Percentiles rank a stretch among this genome's conserved stretches.
phyloP scores from a whole-genome alignment of 2,797 vertebrate species.

The Enoplosus armatus region DNA sequence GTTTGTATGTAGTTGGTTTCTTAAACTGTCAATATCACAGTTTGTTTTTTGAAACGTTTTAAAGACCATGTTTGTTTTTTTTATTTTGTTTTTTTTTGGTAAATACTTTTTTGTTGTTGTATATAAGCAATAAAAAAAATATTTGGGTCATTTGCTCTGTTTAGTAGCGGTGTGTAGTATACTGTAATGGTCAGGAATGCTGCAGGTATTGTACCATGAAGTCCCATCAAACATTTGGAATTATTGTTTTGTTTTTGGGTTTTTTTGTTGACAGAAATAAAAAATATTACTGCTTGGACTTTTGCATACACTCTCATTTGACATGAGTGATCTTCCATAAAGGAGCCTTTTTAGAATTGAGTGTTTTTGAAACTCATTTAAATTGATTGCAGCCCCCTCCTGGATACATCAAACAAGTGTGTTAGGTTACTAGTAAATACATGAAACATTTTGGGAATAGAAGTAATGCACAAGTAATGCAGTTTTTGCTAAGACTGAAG shows the following conservation, averaged over 20 bases:
- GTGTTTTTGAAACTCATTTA: not conserved
- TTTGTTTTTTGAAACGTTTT: slow-evolving; percentile 39
- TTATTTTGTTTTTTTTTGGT: slow-evolving; percentile 23
- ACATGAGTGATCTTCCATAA: not conserved
- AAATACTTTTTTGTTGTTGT: slow-evolving; percentile 30
- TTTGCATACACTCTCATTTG: not conserved
- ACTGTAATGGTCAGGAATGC: not conserved
- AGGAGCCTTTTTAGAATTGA: not conserved
- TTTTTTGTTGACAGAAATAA: slow-evolving; percentile 25
- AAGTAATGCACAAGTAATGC: not conserved
- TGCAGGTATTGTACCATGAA: slow-evolving; percentile 6
- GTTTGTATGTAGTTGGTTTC: slow-evolving; percentile 45
- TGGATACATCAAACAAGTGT: not conserved
- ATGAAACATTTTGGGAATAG: not conserved
- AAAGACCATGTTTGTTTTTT: slow-evolving; percentile 3
- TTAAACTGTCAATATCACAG: slow-evolving; percentile 17
- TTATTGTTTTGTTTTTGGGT: slow-evolving; percentile 1
- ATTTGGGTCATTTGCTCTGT: slow-evolving; percentile 33
- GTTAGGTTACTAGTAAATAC: not conserved
- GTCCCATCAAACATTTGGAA: slow-evolving; percentile 8
- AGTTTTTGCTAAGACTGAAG: not conserved
- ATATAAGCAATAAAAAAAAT: slow-evolving; percentile 52
- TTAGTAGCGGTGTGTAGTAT: not conserved
- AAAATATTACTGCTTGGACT: not conserved
- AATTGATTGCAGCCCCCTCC: not conserved